Percentiles rank a stretch among this genome's conserved stretches.
Conservation (phyloP, 64 coral and sea anemone genomes). For the Trachythela sp. region DNA sequence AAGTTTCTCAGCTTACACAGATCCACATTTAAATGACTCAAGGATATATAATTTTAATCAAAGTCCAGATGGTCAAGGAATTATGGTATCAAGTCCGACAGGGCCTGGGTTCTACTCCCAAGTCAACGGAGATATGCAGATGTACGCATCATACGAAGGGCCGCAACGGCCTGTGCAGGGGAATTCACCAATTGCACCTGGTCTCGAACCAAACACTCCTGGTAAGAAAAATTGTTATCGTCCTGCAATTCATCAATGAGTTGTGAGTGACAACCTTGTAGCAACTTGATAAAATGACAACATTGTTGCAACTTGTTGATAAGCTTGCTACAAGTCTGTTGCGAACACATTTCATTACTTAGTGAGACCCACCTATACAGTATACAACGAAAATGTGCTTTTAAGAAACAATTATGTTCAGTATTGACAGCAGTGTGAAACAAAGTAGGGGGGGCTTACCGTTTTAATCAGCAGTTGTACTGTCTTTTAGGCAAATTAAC, state of each 20-base stretch:
- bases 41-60: background rate
- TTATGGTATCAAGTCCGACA: background rate
- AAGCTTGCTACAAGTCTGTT: no score
- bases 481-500: background rate
- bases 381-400: no score
- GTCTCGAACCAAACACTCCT: background rate
- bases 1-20: slow-evolving; percentile 1
- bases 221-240: background rate
- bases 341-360: no score
- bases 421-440: no score
- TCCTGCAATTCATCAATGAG: no score
- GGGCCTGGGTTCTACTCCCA: background rate
- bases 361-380: no score
- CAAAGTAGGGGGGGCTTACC: no score
- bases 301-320: no score
- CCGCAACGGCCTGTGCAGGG: background rate
- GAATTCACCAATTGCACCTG: background rate
- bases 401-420: no score
- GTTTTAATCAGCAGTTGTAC: no score
- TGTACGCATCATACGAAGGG: background rate
- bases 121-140: background rate
- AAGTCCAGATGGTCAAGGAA: background rate
- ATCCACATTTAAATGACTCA: background rate
- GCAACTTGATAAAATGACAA: no score
- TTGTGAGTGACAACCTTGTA: no score